A percentile compares a stretch with the other conserved stretches of the same genome.
These are phyloP conservation scores for Leptodactylus fallax DNA, from an alignment of 2,797 vertebrate genomes.

Conservation along the genomic window DNA sequence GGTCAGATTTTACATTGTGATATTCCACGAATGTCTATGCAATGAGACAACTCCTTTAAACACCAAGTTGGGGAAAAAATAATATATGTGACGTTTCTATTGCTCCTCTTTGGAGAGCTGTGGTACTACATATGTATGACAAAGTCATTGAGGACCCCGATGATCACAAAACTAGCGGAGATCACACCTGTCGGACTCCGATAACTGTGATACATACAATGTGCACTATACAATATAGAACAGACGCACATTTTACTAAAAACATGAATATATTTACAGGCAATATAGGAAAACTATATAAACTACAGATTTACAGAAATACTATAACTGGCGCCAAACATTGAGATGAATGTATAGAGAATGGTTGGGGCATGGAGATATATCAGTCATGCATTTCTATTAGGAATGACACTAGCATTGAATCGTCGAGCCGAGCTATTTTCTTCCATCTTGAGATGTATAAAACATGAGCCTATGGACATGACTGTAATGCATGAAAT, in stretches of 20 bases:
- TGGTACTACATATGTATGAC: no score
- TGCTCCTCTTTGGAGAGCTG: no score
- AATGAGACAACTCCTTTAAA: no score
- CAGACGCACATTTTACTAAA: neutral
- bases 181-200: no score
- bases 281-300: neutral
- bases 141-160: no score
- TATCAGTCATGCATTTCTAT: slow-evolving; percentile 6
- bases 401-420: neutral
- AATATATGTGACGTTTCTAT: no score
- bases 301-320: neutral
- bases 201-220: neutral
- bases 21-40: no score
- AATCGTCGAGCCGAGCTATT: neutral
- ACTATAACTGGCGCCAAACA: neutral
- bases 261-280: neutral
- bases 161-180: neutral
- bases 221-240: neutral
- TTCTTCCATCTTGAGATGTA: neutral
- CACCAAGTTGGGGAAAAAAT: no score
- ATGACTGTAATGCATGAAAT: neutral
- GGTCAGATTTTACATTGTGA: no score
- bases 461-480: neutral
- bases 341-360: neutral
- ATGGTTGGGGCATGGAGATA: neutral